Evolutionary conservation across 2,888 invertebrate genomes (phyloP).

Genomic region (Drosophila mettleri): DNA sequence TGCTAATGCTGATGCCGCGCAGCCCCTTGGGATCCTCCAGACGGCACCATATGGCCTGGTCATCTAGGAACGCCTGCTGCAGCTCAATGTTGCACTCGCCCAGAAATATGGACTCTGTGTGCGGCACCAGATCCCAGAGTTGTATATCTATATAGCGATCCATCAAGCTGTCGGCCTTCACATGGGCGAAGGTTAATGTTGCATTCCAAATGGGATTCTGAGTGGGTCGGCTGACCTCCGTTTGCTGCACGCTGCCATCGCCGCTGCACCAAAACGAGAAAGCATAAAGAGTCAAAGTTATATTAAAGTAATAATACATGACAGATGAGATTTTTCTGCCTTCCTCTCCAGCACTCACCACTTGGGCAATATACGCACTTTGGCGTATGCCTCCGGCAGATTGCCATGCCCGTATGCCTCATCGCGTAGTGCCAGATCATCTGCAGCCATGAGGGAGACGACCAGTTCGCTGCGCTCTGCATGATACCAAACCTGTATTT

Average conservation of each 20-base stretch:
- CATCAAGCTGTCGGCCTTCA: slow-evolving; percentile 92
- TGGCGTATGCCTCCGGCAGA: slow-evolving; percentile 93
- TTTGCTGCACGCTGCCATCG: slow-evolving; percentile 91
- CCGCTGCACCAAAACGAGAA: slow-evolving; percentile 86
- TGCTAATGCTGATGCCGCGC: slow-evolving; percentile 86
- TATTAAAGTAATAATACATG: background rate
- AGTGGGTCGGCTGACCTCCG: slow-evolving; percentile 93
- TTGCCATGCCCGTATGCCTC: slow-evolving; percentile 91
- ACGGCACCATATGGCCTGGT: slow-evolving; percentile 95
- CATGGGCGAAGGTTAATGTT: slow-evolving; percentile 92
- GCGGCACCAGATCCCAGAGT: slow-evolving; percentile 94
- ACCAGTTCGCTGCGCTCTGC: slow-evolving; percentile 92
- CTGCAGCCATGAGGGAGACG: slow-evolving; percentile 93
- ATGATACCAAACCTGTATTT: slow-evolving; percentile 96
- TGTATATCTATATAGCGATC: slow-evolving; percentile 93
- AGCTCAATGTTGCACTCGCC: slow-evolving; percentile 90
- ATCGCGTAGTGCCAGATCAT: slow-evolving; percentile 92
- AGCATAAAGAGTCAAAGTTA: background rate
- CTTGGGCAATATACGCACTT: slow-evolving; percentile 91
- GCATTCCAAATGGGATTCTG: slow-evolving; percentile 97
- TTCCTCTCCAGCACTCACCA: slow-evolving; percentile 87
- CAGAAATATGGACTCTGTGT: slow-evolving; percentile 92
- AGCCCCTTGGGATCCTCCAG: slow-evolving; percentile 91
- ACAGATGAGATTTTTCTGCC: background rate
- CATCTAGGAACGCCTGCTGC: slow-evolving; percentile 92